Base-by-base conservation (phyloP, 2,797 vertebrate species). In the Centroberyx gerrardi region DNA sequence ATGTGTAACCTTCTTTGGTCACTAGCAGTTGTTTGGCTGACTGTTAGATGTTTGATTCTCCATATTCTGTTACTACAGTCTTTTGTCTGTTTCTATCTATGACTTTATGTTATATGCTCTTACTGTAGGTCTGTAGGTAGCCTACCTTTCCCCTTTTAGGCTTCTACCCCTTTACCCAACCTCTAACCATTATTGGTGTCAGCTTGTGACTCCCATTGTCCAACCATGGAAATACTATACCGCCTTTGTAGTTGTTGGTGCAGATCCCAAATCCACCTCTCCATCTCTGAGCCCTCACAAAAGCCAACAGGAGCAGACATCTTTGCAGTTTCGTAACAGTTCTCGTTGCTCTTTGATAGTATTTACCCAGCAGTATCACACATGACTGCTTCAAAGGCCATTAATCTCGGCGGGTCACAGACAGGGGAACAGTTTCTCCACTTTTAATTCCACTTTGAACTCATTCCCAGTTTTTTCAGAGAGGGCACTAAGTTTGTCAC, bases 361-460 rank as follows among this genome's bases (percentile, higher is more conserved):
- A 58, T 46, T 12, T 31, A 66, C 51, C 5, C 51, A 3, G 62
- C 76, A 52, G 42, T 29, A 2, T 65, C 55, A 69, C 80, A 78
- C 82, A 65, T 80, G 79, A 86, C 74, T 31, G 64, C 53, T 74
- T 62, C 55, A 76, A 72, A 72, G 69, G 53, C 69, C 38, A 18
- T 54, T 62, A 59, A 68, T 77, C 79, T 87, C 74, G 46, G 31
- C 68, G 72, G 56, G 84, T 58, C 77, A 75, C 58, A 29, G 54
- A 6, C 28, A 33, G 14, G 29, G 54, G 29, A 31, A 56, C 28
- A 4, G 7, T 69, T 81, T 54, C 54, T 68, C 60, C n/a, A 27
- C 62, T 71, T 77, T 68, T 77, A 71, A 81, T 82, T 63, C 78
- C 46, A 40, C 82, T 85, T 80, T 85, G 72, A 82, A 85, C 74